phyloP scores from a whole-genome alignment of 2,113 vertebrate species.

The Ptyas mucosa region DNA sequence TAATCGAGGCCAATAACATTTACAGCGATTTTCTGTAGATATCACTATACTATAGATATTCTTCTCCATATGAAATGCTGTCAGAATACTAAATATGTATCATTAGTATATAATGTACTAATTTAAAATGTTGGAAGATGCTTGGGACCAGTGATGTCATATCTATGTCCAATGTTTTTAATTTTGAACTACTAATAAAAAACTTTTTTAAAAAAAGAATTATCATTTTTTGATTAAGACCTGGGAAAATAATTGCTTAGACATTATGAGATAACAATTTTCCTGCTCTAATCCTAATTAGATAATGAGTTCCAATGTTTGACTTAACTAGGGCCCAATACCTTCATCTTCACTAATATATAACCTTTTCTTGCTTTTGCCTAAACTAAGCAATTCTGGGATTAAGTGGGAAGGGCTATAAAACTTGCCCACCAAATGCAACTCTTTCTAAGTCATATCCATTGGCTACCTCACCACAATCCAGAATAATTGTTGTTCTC shows the following conservation, averaged over 20 bases:
- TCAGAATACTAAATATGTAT: constrained; percentile 28
- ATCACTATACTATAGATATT: constrained; percentile 33
- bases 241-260: neutral
- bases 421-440: neutral
- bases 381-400: neutral
- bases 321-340: neutral
- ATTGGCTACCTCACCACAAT: neutral
- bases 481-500: neutral
- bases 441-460: neutral
- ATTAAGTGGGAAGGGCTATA: neutral
- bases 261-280: neutral
- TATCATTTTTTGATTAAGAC: neutral
- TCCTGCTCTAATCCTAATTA: neutral
- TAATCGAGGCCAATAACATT: constrained; percentile 27
- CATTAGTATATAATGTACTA: no score
- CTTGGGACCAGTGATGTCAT: no score
- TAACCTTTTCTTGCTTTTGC: neutral
- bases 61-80: constrained; percentile 56
- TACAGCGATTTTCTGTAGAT: constrained; percentile 50
- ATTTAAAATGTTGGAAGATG: no score
- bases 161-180: no score
- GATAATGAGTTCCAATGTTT: neutral
- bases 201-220: no score
- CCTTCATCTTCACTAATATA: neutral
- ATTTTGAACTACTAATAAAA: no score